Percentiles rank a stretch among this genome's conserved stretches.
Evolutionary conservation across 1,140 invertebrate genomes (phyloP).

Genomic region (Drosophila busckii): DNA sequence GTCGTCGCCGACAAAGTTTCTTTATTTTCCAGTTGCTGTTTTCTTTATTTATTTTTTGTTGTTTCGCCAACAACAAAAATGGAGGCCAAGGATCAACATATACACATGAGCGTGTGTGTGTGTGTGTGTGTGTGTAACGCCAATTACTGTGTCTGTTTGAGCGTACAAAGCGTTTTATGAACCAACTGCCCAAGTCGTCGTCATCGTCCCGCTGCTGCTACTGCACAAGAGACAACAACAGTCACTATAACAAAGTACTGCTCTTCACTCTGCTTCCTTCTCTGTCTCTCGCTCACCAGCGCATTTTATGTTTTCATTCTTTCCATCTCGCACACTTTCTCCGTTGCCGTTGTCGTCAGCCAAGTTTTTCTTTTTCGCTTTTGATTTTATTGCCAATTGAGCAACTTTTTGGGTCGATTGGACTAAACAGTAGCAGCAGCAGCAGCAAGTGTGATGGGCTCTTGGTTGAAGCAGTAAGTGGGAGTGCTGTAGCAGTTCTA

Average conservation of each 20-base stretch:
- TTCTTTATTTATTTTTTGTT: neutral
- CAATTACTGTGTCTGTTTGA: conserved; percentile 76
- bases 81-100: conserved; percentile 22
- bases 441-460: neutral
- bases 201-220: conserved; percentile 43
- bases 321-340: neutral
- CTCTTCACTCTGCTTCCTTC: conserved; percentile 39
- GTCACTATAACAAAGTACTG: conserved; percentile 63
- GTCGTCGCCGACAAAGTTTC: conserved; percentile 59
- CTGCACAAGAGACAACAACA: conserved; percentile 24
- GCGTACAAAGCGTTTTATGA: conserved; percentile 75
- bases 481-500: too few species aligned
- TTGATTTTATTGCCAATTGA: conserved; percentile 77
- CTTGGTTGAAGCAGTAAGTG: too few species aligned
- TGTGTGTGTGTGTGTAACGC: conserved; percentile 43
- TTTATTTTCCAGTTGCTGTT: conserved; percentile 7
- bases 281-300: neutral
- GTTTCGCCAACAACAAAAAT: conserved; percentile 39
- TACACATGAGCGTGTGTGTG: conserved; percentile 22
- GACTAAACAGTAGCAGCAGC: conserved; percentile 20
- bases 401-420: conserved; percentile 72
- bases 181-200: conserved; percentile 58
- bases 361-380: conserved; percentile 69
- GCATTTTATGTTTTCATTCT: conserved; percentile 12
- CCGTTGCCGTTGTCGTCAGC: neutral